Base-by-base conservation (phyloP, 2,888 invertebrate species). In the Polydrusus cervinus region DNA sequence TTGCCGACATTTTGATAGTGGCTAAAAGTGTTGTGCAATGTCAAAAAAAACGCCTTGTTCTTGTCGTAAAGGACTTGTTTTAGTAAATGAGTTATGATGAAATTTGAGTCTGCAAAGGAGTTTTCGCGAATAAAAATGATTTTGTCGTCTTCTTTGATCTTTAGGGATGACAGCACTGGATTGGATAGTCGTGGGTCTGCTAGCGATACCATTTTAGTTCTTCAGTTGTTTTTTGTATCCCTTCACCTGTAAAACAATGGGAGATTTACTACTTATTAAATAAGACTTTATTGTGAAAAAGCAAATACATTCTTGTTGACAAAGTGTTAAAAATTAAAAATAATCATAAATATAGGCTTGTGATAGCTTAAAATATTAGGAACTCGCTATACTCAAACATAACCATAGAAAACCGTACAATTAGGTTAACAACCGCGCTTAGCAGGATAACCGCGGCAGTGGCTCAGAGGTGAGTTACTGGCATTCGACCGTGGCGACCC, bases 1-100 rank as follows among this genome's bases (percentile, higher is more conserved):
- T 93, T 90, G 13, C 93, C 93, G 43, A 94, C 90, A 86, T 91
- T 92, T 75, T 93, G 92, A 82, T 93, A 95, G 84, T 95, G 94
- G 68, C 90, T 89, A 61, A 93, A 88, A 1, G 92, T 91, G 82
- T 94, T 93, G 83, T 94, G 94, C 75, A 93, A 88, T 64, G 92
- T 90, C 62, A 94, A 87, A 61, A 94, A 86, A 80, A 93, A 88
- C 7, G 92, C 86, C 67, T 89, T 89, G 71, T 89, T 87, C 75
- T 91, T 90, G 76, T 90, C 90, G 80, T 93, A 90, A 0, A 90
- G 89, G 13, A 94, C 87, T 80, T 92, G 91, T 83, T 91, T 93
- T 47, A 92, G 88, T 67, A 94, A 85, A 84, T 93, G 91, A 81
- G 92, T 92, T 34, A 92, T 88, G 68, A 94, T 86, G 84, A 95